Evolutionary conservation across 1,140 invertebrate species (phyloP), one percentile per base, ranked within the genome.

Genomic region (Aphelenchoides avenae): DNA sequence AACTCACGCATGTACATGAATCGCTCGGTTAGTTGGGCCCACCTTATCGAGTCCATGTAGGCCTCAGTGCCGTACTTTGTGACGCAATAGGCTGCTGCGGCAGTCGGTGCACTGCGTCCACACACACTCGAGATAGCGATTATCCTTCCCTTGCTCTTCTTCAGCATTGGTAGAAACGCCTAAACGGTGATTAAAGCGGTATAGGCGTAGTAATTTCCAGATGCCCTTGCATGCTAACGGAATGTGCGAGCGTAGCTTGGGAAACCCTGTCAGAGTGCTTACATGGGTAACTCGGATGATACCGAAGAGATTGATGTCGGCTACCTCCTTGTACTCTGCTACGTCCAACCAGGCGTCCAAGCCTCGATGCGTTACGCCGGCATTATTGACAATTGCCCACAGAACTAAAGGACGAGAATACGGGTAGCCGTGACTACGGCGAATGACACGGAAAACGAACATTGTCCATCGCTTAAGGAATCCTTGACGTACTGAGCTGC

Each of bases 281-380:
- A 51, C 48, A 48, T 63, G 58, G 4, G 86, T 87, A 0, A 92
- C 61, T 60, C 83, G 80, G 78, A 93, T 85, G 6, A 87, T 84
- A 1, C 91, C 91, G 26, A 87, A 61, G 11, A 89, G 78, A 81
- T 95, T 96, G 1, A 93, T 85, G 31, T 87, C 82, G 40, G 94
- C 80, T 57, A 89, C 86, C 27, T 82, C 70, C 44, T 84, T 78
- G 27, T 86, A 84, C 65, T 89, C 85, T 4, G 80, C 71, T 22
- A 83, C 77, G 1, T 87, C 85, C 79, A 86, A 85, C 87, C 90
- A 92, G 75, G 92, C 89, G 66, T 87, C 87, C 77, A 91, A 87
- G 0, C 89, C 87, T 13, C 86, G 83, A 84, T 68, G 47, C 37
- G 89, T 89, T 1, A 91, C 82, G 0, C 89, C 91, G 1, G 89